Conservation (phyloP, 1,140 invertebrate species). For the Conus betulinus region DNA sequence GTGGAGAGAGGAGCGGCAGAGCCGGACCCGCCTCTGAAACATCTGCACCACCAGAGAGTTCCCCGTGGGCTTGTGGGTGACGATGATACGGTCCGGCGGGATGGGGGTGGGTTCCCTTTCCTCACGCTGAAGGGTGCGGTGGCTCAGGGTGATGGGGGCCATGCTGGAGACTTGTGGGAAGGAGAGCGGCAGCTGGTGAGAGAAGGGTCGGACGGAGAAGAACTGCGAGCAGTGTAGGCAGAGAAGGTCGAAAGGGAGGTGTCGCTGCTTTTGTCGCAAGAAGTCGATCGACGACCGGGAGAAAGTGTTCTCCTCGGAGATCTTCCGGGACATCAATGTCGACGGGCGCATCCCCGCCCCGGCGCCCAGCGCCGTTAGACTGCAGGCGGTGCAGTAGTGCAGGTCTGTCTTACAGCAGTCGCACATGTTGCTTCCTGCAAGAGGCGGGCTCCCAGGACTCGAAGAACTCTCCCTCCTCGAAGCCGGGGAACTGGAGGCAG, state of each 20-base stretch:
- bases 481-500: no score
- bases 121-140: background rate
- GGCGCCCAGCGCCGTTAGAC: no score
- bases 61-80: constrained; percentile 3
- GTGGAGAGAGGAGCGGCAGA: background rate
- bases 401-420: background rate
- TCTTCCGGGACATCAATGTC: no score
- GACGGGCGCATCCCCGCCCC: no score
- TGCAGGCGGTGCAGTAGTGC: background rate
- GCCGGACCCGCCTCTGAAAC: background rate
- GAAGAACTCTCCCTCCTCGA: no score
- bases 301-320: no score
- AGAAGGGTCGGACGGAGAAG: background rate
- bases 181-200: background rate
- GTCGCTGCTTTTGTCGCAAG: no score
- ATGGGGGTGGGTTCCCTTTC: constrained; percentile 28
- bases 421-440: background rate
- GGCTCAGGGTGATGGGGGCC: background rate
- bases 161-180: background rate
- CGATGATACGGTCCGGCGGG: background rate
- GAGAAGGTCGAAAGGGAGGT: background rate
- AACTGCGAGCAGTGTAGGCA: no score
- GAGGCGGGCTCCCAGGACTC: no score
- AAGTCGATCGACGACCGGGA: no score
- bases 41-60: background rate